Base-by-base conservation (phyloP, 1,140 invertebrate species). In the Diachasma alloeum region DNA sequence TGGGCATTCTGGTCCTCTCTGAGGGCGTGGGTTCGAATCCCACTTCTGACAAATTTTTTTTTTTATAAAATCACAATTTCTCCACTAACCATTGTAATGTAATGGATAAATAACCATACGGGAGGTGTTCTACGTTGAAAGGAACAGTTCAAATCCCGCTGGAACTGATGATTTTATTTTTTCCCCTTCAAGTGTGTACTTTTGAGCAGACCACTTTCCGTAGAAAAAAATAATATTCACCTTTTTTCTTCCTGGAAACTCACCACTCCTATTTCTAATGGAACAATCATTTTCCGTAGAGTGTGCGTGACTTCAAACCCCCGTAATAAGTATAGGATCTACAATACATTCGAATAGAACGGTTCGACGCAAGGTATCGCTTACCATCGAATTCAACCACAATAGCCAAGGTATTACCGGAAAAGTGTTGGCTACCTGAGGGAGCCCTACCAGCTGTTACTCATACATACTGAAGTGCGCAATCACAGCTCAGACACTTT, bases 21-120 rank as follows among this genome's bases (percentile, higher is more conserved):
- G 93, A 93, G 93, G 93, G 94, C 94, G 94, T 94, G 94, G 94
- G 94, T 94, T 94, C 93, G 93, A 94, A 94, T 94, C 94, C 94
- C 94, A 94, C 94, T 94, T 93, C 94, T 94, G 94, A 94, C 94
- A 94, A 89, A 90, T 72, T 71, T 85, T 91, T 93, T 93, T 90
- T 83, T 56, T 56, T 56, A 13, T 13, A 15, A 15, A 56, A 56
- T 22, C 19, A 19, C n/a, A 8, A 4, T 3, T 56, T 22, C 48
- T 4, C 48, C n/a, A 19, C 6, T 19, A 56, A 19, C n/a, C n/a
- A 56, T 56, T 15, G 31, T 31, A 31, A 3, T 31, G 6, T 31
- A 31, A 31, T 31, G 31, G 31, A 31, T 31, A 31, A 31, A 31
- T 31, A 31, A 31, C 31, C 31, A 6, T 31, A 31, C 2, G 31